Base-by-base conservation (phyloP, 2,113 vertebrate genomes). In the Corythaeola cristata region DNA sequence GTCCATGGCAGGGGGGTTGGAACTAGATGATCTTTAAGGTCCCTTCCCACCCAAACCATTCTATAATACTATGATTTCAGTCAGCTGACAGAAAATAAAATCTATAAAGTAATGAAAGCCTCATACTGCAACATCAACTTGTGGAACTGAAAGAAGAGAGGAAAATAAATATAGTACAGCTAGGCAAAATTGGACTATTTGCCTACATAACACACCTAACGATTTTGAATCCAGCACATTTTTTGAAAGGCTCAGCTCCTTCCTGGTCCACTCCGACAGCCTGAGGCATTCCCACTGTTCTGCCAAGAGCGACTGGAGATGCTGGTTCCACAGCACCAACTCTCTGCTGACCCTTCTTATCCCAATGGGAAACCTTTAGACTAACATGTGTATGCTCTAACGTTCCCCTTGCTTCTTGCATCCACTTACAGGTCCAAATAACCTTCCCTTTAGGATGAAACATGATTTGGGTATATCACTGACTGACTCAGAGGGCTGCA, bases 281-380 rank as follows among this genome's bases (percentile, higher is more conserved):
- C 76, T 81, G 56, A 94, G 85, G 84, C 72, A 62, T 63, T 88
- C 87, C 73, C 67, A 62, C 33, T 89, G 12, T 26, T 32, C 21
- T 30, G 89, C 89, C 93, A 97, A 78, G 78, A 93, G 88, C 87
- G 47, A 80, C 76, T 68, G 52, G 83, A 79, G 66, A 50, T 32
- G 79, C 66, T 83, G 77, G 68, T 72, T 94, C 86, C 35, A n/a
- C 83, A 89, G 62, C 85, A 95, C n/a, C 85, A 73, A 41, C 69
- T 88, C 80, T 66, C 77, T 88, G 89, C 85, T 78, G 77, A 84
- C 69, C 50, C 52, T 79, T 58, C 77, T 19, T 11, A 72, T 20
- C 67, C 49, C 90, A 85, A 12, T 0, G 0, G 45, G 55, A 85
- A 85, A 59, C 10, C 21, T 62, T 32, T 3, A 67, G 76, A 74